These are phyloP conservation scores for Hephaestus fuliginosus DNA, from an alignment of 2,797 vertebrate species.

Conservation along the genomic window DNA sequence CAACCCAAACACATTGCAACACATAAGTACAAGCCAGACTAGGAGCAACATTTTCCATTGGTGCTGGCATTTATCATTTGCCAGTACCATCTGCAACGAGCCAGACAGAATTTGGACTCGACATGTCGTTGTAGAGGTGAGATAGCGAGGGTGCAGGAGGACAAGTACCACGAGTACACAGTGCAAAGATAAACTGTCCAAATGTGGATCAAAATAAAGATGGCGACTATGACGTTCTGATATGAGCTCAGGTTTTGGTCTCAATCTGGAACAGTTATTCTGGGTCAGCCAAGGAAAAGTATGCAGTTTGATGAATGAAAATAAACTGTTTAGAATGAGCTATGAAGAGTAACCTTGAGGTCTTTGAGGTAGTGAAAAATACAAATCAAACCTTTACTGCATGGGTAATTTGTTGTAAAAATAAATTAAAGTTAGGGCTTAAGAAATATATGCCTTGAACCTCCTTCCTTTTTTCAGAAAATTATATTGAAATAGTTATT, in stretches of 20 bases:
- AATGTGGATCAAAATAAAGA: slow-evolving; percentile 14
- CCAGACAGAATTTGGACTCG: slow-evolving; percentile 46
- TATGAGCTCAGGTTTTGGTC: not conserved
- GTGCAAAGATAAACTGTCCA: slow-evolving; percentile 31
- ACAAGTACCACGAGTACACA: slow-evolving; percentile 43
- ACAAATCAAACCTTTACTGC: not conserved
- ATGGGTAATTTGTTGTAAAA: not conserved
- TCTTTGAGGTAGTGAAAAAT: not conserved
- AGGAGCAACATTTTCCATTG: too few relatives aligned
- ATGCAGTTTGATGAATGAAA: not conserved
- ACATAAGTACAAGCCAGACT: too few relatives aligned
- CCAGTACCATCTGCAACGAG: not conserved
- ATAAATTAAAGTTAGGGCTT: not conserved
- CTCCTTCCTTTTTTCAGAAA: not conserved
- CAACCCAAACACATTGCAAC: too few relatives aligned
- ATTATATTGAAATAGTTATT: slow-evolving; percentile 1
- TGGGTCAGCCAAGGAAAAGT: not conserved
- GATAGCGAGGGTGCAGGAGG: not conserved
- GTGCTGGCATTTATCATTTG: slow-evolving; percentile 1
- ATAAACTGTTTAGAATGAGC: not conserved
- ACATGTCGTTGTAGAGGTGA: not conserved
- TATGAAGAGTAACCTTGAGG: not conserved
- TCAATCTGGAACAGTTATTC: not conserved
- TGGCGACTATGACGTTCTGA: not conserved
- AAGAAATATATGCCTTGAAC: not conserved